Evolutionary conservation across 2,888 invertebrate species (phyloP).

Genomic region (Myathropa florea): DNA sequence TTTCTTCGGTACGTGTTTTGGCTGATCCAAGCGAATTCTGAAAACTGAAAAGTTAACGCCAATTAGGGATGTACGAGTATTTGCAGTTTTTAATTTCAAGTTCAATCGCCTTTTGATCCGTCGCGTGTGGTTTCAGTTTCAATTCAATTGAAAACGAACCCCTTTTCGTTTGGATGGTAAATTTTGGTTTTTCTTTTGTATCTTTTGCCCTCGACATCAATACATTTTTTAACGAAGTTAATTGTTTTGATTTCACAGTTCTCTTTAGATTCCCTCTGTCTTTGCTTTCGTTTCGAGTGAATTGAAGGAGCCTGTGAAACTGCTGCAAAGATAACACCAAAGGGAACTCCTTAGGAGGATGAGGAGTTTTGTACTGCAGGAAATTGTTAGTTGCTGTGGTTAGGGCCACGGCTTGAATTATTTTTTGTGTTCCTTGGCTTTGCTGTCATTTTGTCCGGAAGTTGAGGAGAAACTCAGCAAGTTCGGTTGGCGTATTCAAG

Average conservation of each 20-base stretch:
- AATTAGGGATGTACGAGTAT: conserved; percentile 25
- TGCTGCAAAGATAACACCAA: not conserved
- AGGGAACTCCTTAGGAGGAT: not conserved
- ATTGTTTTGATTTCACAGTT: conserved; percentile 24
- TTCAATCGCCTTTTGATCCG: not conserved
- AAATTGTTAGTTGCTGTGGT: conserved; percentile 25
- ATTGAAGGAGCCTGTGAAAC: not conserved
- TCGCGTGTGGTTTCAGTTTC: not conserved
- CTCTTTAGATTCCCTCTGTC: not conserved
- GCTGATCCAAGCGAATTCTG: not conserved
- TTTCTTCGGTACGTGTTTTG: too few species aligned
- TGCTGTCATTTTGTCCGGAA: not conserved
- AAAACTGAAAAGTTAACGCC: conserved; percentile 19
- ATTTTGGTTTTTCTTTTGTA: not conserved
- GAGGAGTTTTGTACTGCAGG: conserved; percentile 6
- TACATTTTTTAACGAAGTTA: conserved; percentile 38
- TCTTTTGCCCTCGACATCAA: not conserved
- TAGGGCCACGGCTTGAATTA: conserved; percentile 3
- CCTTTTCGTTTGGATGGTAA: not conserved
- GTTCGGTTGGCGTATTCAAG: conserved; percentile 27
- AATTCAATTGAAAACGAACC: not conserved
- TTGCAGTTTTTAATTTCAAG: not conserved
- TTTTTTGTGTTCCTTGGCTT: not conserved
- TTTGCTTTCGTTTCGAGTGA: not conserved
- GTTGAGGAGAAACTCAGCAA: conserved; percentile 22